Evolutionary conservation across 2,797 vertebrate genomes (phyloP), one percentile per base, ranked within the genome.

Genomic region (Echeneis naucrates): DNA sequence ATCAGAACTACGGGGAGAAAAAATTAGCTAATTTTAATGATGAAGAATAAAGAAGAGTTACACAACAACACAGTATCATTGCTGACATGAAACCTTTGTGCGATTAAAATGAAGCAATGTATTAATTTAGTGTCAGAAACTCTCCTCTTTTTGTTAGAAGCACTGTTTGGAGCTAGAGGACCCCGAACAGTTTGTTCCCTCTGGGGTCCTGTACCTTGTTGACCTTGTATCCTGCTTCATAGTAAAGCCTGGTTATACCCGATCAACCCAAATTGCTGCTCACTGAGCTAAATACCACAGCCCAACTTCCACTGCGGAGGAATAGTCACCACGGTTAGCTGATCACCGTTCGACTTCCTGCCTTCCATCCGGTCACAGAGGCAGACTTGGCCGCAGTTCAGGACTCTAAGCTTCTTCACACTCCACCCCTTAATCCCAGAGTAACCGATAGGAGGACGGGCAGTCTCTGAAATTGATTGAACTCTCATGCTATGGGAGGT

Each of bases 381-480:
- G 40, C 68, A 72, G 66, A 47, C 47, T 27, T 52, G 76, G 27
- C 26, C 71, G 72, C 19, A 54, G 44, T 53, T 75, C 2, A 53
- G 33, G 42, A 57, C 42, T 71, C 38, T 57, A 57, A 5, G 12
- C 55, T 60, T 77, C 65, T 68, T 75, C 72, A 58, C 58, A 26
- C 47, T 65, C 51, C 44, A 52, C 40, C 65, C 62, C 66, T 24
- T 68, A 71, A 71, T 82, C 75, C 72, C 27, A 52, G 40, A 72
- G 65, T 11, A 56, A 33, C 59, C 69, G 62, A 64, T 66, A 57
- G 66, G 51, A 71, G 68, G 73, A 71, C 72, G 70, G 63, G 32
- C 30, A 33, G 26, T 42, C 27, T n/a, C 58, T 19, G 26, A 85
- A 74, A 76, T 40, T 62, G 75, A 82, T 86, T 66, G 75, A 19